Conservation (phyloP, 2,888 invertebrate genomes). For the Ectobius pallidus region DNA sequence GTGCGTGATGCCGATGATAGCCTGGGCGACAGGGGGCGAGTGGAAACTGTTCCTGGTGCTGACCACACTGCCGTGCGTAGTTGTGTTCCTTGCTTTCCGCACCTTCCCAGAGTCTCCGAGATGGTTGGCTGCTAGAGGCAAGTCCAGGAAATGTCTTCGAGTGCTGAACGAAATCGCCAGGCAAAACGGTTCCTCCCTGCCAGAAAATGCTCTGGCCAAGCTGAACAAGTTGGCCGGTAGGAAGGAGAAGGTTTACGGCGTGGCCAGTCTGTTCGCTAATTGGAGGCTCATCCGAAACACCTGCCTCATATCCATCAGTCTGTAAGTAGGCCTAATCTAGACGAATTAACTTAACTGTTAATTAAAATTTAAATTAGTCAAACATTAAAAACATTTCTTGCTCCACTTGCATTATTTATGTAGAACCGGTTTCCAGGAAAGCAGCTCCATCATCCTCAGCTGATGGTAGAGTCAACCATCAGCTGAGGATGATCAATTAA, state of each 20-base stretch:
- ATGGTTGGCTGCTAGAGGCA: conserved; percentile 64
- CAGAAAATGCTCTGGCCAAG: conserved; percentile 54
- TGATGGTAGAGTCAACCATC: no score
- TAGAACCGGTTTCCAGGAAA: no score
- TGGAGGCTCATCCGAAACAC: conserved; percentile 63
- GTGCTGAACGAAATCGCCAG: conserved; percentile 62
- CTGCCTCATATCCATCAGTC: conserved; percentile 59
- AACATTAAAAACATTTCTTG: no score
- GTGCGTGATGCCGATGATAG: conserved; percentile 58
- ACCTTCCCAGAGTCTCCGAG: conserved; percentile 68
- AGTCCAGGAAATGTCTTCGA: conserved; percentile 57
- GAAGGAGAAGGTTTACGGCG: conserved; percentile 58
- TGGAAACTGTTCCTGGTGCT: conserved; percentile 59
- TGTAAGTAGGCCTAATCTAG: no score
- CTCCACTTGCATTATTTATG: no score
- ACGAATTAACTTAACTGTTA: no score
- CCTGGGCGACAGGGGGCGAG: conserved; percentile 57
- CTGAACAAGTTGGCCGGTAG: conserved; percentile 48
- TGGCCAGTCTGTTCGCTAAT: conserved; percentile 62
- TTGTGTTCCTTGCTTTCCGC: conserved; percentile 53
- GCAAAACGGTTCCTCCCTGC: conserved; percentile 59
- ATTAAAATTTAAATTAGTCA: no score
- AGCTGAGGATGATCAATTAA: no score
- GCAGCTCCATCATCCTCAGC: no score
- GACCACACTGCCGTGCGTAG: conserved; percentile 57